phyloP scores from a whole-genome alignment of 2,113 vertebrate genomes.

The Ptyas mucosa region DNA sequence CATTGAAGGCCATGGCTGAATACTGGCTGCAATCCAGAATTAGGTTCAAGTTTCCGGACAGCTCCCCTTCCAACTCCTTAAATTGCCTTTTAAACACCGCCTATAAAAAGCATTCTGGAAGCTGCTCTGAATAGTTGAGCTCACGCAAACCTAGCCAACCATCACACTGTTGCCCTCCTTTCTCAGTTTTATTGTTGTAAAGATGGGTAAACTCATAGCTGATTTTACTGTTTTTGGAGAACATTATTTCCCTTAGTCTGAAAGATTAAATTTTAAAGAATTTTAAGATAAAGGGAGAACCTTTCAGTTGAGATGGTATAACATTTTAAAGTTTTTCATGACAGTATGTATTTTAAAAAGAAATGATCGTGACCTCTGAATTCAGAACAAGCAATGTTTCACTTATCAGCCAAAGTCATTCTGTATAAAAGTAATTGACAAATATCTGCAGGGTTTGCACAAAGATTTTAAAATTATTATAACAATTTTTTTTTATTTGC shows the following conservation, averaged over 20 bases:
- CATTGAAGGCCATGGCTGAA: slow-evolving; percentile 24
- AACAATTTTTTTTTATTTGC: background rate
- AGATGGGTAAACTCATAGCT: background rate
- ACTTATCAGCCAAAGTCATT: background rate
- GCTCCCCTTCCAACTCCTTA: background rate
- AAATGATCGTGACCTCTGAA: background rate
- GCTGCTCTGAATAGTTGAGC: background rate
- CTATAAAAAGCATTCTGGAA: background rate
- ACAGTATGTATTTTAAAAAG: background rate
- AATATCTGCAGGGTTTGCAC: background rate
- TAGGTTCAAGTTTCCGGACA: background rate
- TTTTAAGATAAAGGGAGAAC: background rate
- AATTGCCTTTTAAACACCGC: background rate
- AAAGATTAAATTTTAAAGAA: background rate
- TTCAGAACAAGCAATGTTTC: background rate
- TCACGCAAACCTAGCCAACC: background rate
- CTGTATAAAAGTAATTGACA: background rate
- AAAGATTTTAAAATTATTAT: background rate
- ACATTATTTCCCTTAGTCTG: background rate
- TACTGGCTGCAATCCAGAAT: background rate
- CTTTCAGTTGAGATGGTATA: background rate
- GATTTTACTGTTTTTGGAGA: background rate
- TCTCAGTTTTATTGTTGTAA: background rate
- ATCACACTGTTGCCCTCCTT: background rate
- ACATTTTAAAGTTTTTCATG: background rate